These are phyloP conservation scores for Alouatta palliata DNA, from an alignment of 2,113 vertebrate genomes.

Conservation along the genomic window DNA sequence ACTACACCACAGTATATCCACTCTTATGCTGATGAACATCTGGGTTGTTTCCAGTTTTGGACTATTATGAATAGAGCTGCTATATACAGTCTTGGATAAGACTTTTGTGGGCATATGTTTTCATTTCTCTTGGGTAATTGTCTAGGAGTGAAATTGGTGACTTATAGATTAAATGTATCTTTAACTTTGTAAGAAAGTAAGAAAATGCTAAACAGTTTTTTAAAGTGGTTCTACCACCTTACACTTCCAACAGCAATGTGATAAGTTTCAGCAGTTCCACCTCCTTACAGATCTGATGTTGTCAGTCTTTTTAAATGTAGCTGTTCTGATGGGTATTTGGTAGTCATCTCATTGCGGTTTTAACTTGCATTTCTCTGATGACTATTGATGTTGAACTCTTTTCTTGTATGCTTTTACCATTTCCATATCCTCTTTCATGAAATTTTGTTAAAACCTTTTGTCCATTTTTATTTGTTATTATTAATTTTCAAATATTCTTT, in stretches of 20 bases:
- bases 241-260: neutral
- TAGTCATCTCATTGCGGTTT: neutral
- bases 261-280: neutral
- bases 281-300: neutral
- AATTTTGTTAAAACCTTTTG: neutral
- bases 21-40: neutral
- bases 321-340: neutral
- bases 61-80: neutral
- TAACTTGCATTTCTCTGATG: neutral
- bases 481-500: neutral
- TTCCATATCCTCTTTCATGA: neutral
- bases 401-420: neutral
- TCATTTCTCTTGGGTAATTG: slow-evolving; percentile 1
- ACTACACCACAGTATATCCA: neutral
- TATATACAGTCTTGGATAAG: neutral
- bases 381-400: neutral
- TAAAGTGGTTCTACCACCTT: neutral
- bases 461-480: neutral
- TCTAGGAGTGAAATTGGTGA: neutral
- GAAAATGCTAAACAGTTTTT: neutral
- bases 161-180: neutral
- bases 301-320: neutral
- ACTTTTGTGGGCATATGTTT: neutral
- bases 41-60: neutral
- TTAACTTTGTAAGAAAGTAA: neutral